Evolutionary conservation across 2,113 vertebrate species (phyloP).

Genomic region (Cyphomyrus plagiostoma): DNA sequence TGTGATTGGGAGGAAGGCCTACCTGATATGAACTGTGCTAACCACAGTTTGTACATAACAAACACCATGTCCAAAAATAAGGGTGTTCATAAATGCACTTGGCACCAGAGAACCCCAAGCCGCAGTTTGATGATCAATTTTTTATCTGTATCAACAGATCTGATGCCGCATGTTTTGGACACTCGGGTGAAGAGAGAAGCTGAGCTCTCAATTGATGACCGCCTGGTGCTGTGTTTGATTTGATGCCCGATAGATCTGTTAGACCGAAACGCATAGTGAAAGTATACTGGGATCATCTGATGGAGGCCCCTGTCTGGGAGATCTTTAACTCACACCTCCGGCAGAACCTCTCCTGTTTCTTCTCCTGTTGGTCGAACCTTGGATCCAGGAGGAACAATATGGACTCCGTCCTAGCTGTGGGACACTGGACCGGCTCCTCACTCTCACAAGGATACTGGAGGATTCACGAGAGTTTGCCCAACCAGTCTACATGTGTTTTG

Average conservation of each 20-base stretch:
- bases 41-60: background rate
- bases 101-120: background rate
- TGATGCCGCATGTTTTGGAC: background rate
- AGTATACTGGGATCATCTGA: no score
- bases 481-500: background rate
- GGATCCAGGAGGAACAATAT: background rate
- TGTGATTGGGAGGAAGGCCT: background rate
- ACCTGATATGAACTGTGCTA: background rate
- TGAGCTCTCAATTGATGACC: background rate
- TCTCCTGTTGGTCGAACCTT: background rate
- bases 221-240: no score
- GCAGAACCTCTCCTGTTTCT: no score
- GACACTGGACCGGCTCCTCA: background rate
- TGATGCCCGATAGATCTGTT: no score
- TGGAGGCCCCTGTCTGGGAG: no score
- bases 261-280: no score
- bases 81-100: background rate
- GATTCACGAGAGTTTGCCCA: background rate
- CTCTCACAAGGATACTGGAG: background rate
- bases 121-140: background rate
- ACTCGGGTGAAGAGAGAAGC: background rate
- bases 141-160: background rate
- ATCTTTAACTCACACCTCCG: no score
- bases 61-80: background rate
- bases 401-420: background rate